These are phyloP conservation scores for Poecilia gillii DNA, from an alignment of 2,797 vertebrate species.

Conservation along the genomic window DNA sequence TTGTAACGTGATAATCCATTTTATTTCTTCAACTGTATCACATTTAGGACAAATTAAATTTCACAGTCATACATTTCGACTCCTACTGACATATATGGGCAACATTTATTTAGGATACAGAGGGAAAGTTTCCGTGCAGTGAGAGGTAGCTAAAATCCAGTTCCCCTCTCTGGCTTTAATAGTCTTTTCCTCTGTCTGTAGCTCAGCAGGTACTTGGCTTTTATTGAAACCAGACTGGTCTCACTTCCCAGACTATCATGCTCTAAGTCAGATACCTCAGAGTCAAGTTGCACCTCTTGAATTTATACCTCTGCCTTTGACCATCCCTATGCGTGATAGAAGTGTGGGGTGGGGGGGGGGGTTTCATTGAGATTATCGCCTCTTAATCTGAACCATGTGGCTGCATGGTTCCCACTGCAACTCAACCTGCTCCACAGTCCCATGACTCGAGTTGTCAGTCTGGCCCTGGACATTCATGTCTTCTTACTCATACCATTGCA, in stretches of 20 bases:
- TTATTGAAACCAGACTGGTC: constrained; percentile 77
- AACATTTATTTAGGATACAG: constrained; percentile 27
- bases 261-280: constrained; percentile 64
- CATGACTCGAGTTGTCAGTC: constrained; percentile 64
- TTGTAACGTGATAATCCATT: background rate
- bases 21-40: background rate
- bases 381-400: constrained; percentile 87
- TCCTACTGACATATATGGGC: constrained; percentile 32
- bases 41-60: constrained; percentile 23
- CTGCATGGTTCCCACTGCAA: constrained; percentile 61
- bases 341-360: background rate
- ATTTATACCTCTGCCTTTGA: constrained; percentile 55
- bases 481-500: constrained; percentile 62
- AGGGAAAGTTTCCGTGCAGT: constrained; percentile 56
- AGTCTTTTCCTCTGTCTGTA: constrained; percentile 55
- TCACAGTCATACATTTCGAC: constrained; percentile 17
- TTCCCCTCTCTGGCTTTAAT: constrained; percentile 53
- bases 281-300: constrained; percentile 71
- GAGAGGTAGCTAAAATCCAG: constrained; percentile 56
- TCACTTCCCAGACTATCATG: constrained; percentile 55
- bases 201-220: constrained; percentile 76
- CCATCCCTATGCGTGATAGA: constrained; percentile 67
- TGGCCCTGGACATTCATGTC: constrained; percentile 66
- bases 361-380: constrained; percentile 78
- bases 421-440: constrained; percentile 59